Percentiles rank a stretch among this genome's conserved stretches.
These are phyloP conservation scores for human (Homo sapiens) DNA, from an alignment of 2,113 vertebrate genomes.

Conservation along the genomic window DNA sequence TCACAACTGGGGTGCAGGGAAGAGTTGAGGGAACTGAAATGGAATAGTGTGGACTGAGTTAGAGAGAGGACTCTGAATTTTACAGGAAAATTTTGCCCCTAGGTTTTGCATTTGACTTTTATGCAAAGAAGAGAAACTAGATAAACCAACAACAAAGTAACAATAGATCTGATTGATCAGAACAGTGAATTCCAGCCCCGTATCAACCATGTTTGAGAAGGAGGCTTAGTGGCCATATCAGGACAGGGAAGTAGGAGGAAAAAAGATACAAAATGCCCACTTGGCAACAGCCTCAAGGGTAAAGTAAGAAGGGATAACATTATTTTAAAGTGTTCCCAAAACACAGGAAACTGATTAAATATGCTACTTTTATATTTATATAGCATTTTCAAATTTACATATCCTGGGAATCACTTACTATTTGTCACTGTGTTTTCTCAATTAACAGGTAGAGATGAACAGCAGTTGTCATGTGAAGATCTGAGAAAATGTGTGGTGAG, in stretches of 20 bases:
- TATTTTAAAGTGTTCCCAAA: conserved; percentile 61
- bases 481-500: conserved; percentile 39
- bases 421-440: background rate
- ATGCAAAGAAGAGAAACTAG: background rate
- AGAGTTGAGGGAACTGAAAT: background rate
- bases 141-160: background rate
- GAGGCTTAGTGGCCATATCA: conserved; percentile 58
- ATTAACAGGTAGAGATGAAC: background rate
- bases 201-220: conserved; percentile 63
- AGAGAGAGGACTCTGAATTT: background rate
- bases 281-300: conserved; percentile 51
- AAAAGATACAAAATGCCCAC: conserved; percentile 52
- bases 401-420: conserved; percentile 15
- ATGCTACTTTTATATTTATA: conserved; percentile 15
- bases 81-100: background rate
- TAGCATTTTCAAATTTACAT: conserved; percentile 22
- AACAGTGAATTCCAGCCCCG: conserved; percentile 32
- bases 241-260: conserved; percentile 63
- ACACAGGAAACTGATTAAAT: conserved; percentile 48
- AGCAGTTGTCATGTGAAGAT: background rate
- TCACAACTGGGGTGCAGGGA: background rate
- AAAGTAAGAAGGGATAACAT: background rate
- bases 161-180: background rate
- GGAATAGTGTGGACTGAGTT: background rate
- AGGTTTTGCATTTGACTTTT: background rate